Base-by-base conservation (phyloP, 2,888 invertebrate genomes). In the Papilio elwesi region DNA sequence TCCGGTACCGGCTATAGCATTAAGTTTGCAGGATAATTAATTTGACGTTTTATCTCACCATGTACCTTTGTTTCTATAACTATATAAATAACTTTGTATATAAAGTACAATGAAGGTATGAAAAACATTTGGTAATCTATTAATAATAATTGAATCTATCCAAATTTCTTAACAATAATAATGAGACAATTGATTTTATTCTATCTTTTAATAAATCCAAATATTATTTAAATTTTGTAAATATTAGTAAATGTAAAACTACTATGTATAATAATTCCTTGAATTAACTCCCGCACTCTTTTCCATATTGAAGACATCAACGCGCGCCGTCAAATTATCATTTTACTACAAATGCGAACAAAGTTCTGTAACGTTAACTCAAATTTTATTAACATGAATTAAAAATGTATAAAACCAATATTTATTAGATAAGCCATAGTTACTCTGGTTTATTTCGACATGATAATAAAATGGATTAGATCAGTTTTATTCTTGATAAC, bases 261-360 rank as follows among this genome's bases (percentile, higher is more conserved):
- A 43, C 43, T 6, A 43, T n/a, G n/a, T n/a, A 7, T 43, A 43
- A 43, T 3, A 85, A 87, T 87, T 87, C 85, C 82, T 83, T 83
- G 83, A 87, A 88, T 87, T 86, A n/a, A 48, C n/a, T 12, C 11
- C 49, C 26, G 15, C n/a, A 11, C 7, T 71, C 57, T 82, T 84
- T 79, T 82, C 85, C 82, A 87, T 90, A 87, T 85, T 83, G 84
- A 85, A 91, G 90, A 91, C 90, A 87, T 91, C 89, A 91, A 91
- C 91, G 91, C 88, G 91, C 85, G 79, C 82, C 62, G 67, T 59
- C 63, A 71, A 74, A 7, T 51, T 51, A 51, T 65, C 65, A 65
- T 26, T 63, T 15, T 16, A n/a, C 63, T 36, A n/a, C 36, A 51
- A n/a, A 4, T 13, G n/a, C 51, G 26, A 16, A 13, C 13, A 49